Conservation (phyloP, 2,797 vertebrate genomes). For the Sphenopsis melanotis region DNA sequence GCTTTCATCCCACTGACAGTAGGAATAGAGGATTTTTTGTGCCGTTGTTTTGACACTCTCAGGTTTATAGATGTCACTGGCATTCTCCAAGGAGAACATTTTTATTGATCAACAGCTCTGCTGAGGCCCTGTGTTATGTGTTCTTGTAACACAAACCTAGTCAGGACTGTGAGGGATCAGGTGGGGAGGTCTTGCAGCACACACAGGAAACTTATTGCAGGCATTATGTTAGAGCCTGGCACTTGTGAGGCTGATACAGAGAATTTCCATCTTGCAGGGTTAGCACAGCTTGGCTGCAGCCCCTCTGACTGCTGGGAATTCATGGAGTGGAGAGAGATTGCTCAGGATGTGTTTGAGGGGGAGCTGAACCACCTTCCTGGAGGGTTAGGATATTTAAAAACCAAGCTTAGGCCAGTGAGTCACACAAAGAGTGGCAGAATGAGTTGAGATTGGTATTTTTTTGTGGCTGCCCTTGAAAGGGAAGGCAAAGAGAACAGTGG, state of each 20-base stretch:
- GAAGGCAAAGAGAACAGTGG: background rate
- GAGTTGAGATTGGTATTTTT: background rate
- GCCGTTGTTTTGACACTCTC: conserved; percentile 54
- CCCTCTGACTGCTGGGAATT: background rate
- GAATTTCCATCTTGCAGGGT: conserved; percentile 3
- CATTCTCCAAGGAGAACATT: conserved; percentile 45
- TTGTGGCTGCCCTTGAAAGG: background rate
- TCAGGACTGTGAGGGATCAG: background rate
- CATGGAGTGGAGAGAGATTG: background rate
- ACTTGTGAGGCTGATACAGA: background rate
- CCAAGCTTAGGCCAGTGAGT: background rate
- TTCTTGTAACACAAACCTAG: conserved; percentile 41
- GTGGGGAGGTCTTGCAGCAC: conserved; percentile 26
- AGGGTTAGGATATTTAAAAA: background rate
- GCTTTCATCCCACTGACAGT: conserved; percentile 51
- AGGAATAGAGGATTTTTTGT: conserved; percentile 11
- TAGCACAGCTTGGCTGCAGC: background rate
- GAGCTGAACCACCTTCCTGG: background rate
- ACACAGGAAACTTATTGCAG: conserved; percentile 18
- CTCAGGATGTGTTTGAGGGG: background rate
- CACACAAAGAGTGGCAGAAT: background rate
- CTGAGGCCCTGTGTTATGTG: conserved; percentile 41
- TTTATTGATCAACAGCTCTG: conserved; percentile 69
- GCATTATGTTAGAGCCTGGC: background rate
- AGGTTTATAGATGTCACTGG: conserved; percentile 69